Evolutionary conservation across 2,113 vertebrate genomes (phyloP), one percentile per base, ranked within the genome.

Genomic region (Pollachius pollachius): DNA sequence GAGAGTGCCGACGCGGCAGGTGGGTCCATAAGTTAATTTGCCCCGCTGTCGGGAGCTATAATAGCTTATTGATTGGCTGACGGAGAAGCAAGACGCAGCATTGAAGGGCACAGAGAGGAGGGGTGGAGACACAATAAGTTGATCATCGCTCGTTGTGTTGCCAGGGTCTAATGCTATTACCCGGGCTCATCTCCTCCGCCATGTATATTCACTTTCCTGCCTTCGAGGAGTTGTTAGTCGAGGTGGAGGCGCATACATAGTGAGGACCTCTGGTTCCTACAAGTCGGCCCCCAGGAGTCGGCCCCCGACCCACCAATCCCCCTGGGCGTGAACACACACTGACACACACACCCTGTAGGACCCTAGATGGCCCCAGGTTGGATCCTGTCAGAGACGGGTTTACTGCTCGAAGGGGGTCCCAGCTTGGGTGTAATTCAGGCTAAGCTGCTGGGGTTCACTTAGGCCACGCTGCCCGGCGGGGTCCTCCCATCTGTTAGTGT

Each of bases 61-160:
- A 93, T 93, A 88, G 92, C 89, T 92, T 93, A 93, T 93, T 90
- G 92, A 93, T 92, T 88, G 86, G 78, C 78, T 86, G 88, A 87
- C 85, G 84, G 83, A 88, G 84, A 89, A 77, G 86, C 85, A 85
- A 78, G 80, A 84, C 73, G 81, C 71, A 70, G 76, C 66, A 63
- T 77, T 66, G 83, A 85, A 84, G 81, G 87, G 80, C 73, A 84
- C 60, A 27, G 73, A 65, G 48, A 72, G 78, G 30, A 6, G 30
- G 72, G 72, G 21, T 23, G 21, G 21, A 23, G 69, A 87, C 83
- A 79, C 83, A 87, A 90, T 91, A 91, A 93, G 88, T 90, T 90
- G 90, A 92, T 91, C 89, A 82, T 87, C 67, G 72, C 82, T 85
- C 81, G 68, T 73, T 63, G 74, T 81, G 84, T 79, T 87, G 76